Conservation (phyloP, 1,140 invertebrate species). For the Pseudobourletiella spinata region DNA sequence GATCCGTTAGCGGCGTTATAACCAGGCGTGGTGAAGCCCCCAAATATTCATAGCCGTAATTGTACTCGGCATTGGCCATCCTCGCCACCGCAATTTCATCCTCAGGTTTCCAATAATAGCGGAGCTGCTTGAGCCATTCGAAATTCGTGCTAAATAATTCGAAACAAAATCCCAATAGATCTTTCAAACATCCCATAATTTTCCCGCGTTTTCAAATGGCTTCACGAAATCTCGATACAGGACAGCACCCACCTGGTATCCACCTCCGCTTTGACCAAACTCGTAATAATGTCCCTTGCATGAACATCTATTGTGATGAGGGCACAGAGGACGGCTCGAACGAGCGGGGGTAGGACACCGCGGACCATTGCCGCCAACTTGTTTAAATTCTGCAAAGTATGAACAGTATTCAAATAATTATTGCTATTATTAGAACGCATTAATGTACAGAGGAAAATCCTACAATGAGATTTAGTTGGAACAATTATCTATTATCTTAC, state of each 20-base stretch:
- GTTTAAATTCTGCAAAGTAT: conserved; percentile 59
- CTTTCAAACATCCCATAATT: too few species aligned
- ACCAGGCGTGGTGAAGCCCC: conserved; percentile 70
- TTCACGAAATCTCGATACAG: too few species aligned
- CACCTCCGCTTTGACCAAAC: conserved; percentile 58
- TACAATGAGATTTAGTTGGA: neutral
- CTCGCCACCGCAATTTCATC: conserved; percentile 64
- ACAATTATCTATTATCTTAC: conserved; percentile 36
- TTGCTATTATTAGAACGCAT: neutral
- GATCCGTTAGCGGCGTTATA: conserved; percentile 61
- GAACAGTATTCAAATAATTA: conserved; percentile 20
- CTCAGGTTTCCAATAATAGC: conserved; percentile 80
- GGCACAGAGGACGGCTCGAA: conserved; percentile 65
- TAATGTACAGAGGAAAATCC: neutral
- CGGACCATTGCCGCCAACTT: conserved; percentile 66
- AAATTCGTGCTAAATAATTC: conserved; percentile 60
- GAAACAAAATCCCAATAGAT: conserved; percentile 11
- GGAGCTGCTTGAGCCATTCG: conserved; percentile 79
- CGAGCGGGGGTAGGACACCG: conserved; percentile 56
- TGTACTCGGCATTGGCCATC: conserved; percentile 66
- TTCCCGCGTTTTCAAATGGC: too few species aligned
- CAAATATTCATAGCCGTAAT: conserved; percentile 87
- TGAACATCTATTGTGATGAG: conserved; percentile 82
- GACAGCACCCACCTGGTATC: conserved; percentile 52
- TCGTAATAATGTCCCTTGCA: conserved; percentile 67